These are phyloP conservation scores for Ladona fulva DNA, from an alignment of 1,140 invertebrate genomes.

Conservation along the genomic window DNA sequence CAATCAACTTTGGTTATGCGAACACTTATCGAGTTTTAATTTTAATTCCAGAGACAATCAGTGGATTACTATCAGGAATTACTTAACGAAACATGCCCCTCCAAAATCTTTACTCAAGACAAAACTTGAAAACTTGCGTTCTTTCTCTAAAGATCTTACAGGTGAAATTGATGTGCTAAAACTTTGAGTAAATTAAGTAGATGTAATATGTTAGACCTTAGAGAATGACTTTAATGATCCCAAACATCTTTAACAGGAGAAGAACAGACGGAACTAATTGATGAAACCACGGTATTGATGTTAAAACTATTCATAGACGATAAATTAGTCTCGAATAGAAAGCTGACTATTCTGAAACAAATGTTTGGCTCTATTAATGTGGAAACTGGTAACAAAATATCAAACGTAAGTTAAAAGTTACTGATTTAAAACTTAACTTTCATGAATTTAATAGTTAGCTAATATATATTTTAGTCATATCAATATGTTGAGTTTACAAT, in stretches of 20 bases:
- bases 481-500: too few relatives aligned
- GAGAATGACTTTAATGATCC: too few relatives aligned
- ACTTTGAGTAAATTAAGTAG: too few relatives aligned
- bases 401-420: constrained; percentile 34
- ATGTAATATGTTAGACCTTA: too few relatives aligned
- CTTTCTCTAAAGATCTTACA: neutral
- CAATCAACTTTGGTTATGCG: too few relatives aligned
- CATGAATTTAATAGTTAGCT: too few relatives aligned
- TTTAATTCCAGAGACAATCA: neutral
- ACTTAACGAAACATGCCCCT: neutral
- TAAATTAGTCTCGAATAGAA: constrained; percentile 45
- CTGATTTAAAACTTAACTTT: neutral
- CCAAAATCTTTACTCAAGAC: neutral
- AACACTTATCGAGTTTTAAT: too few relatives aligned
- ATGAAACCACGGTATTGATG: constrained; percentile 51
- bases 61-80: neutral
- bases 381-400: constrained; percentile 41
- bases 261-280: constrained; percentile 43
- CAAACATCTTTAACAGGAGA: constrained; percentile 33
- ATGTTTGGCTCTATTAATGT: constrained; percentile 43
- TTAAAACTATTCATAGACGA: constrained; percentile 51
- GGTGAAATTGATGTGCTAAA: neutral
- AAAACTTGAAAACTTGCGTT: neutral
- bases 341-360: constrained; percentile 42
- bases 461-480: too few relatives aligned